A percentile compares a stretch with the other conserved stretches of the same genome.
phyloP scores from a whole-genome alignment of 2,797 vertebrate species.

The Pagetopsis macropterus region DNA sequence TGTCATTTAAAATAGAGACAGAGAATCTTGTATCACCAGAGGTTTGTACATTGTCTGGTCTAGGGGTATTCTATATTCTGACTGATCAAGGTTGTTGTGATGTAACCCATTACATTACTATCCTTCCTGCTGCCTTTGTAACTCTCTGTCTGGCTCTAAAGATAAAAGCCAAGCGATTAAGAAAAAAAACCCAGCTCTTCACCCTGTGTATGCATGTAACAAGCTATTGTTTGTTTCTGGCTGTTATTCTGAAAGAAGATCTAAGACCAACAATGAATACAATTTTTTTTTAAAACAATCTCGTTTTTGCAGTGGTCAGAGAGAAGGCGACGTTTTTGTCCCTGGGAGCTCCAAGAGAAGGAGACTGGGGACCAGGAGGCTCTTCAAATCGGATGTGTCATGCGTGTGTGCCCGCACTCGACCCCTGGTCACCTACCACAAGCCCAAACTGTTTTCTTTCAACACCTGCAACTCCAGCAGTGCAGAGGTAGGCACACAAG shows the following conservation, averaged over 20 bases:
- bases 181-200: conserved; percentile 9
- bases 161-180: conserved; percentile 46
- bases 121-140: conserved; percentile 46
- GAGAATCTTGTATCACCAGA: neutral
- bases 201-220: conserved; percentile 39
- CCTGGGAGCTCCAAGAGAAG: conserved; percentile 80
- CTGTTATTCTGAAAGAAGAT: conserved; percentile 14
- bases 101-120: conserved; percentile 35
- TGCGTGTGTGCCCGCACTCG: conserved; percentile 89
- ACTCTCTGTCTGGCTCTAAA: conserved; percentile 33
- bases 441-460: conserved; percentile 88
- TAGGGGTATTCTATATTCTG: neutral
- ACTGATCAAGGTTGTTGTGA: conserved; percentile 13
- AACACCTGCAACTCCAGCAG: conserved; percentile 46
- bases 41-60: neutral
- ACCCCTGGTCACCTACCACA: conserved; percentile 89
- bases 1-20: neutral
- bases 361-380: conserved; percentile 79
- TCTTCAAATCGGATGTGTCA: conserved; percentile 72
- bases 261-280: conserved; percentile 23
- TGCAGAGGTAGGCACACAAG: conserved; percentile 46
- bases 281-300: conserved; percentile 16
- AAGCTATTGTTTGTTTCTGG: conserved; percentile 24
- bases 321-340: conserved; percentile 32
- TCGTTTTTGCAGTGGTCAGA: conserved; percentile 53